Conservation (phyloP, 2,797 vertebrate genomes). For the Amblyopsis hoosieri region DNA sequence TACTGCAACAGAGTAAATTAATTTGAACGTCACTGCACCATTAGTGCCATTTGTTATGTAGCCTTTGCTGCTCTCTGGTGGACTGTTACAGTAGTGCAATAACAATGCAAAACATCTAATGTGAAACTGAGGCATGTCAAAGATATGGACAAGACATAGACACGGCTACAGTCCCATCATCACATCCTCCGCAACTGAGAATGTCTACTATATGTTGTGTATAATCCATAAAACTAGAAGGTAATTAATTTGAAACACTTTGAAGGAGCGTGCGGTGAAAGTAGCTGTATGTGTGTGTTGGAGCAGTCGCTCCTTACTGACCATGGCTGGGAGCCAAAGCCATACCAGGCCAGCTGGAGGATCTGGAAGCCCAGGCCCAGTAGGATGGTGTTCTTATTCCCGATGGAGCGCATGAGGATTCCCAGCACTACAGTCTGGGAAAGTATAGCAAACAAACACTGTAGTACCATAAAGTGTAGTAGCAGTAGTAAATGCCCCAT, state of each 20-base stretch:
- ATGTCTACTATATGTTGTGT: background rate
- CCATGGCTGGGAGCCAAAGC: conserved; percentile 93
- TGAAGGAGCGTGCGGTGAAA: background rate
- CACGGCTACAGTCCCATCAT: too few relatives aligned
- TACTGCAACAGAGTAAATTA: background rate
- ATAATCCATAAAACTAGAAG: background rate
- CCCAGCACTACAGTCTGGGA: conserved; percentile 89
- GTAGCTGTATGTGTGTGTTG: background rate
- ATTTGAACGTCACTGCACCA: background rate
- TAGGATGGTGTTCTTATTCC: conserved; percentile 93
- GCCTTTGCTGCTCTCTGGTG: conserved; percentile 16
- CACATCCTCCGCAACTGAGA: too few relatives aligned
- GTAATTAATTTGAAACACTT: background rate
- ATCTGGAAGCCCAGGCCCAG: conserved; percentile 93
- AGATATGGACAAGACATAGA: too few relatives aligned
- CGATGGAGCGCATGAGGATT: conserved; percentile 91
- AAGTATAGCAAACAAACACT: conserved; percentile 8
- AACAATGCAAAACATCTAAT: background rate
- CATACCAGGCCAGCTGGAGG: conserved; percentile 93
- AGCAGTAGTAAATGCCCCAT: background rate
- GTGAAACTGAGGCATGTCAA: background rate
- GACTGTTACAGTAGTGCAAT: background rate
- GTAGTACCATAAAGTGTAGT: background rate
- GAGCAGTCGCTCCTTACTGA: conserved; percentile 63
- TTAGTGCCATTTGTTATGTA: background rate